Evolutionary conservation across 2,888 invertebrate species (phyloP).

Genomic region (Cephus sareptanus): DNA sequence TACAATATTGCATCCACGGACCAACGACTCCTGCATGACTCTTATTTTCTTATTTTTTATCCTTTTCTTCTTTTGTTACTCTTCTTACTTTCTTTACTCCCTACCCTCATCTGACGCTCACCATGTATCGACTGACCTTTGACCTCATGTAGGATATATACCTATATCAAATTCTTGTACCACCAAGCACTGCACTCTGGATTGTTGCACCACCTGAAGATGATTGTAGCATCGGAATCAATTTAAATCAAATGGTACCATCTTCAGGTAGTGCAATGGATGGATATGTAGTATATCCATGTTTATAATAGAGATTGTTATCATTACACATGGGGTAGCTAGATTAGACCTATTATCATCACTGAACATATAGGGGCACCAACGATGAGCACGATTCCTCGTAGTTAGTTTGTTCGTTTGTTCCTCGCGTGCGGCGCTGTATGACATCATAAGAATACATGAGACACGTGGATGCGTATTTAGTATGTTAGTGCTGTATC

Average conservation of each 20-base stretch:
- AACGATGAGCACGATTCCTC: not conserved
- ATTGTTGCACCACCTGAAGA: too few species aligned
- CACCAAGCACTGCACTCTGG: not conserved
- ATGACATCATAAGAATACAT: not conserved
- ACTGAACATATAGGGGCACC: not conserved
- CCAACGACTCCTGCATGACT: not conserved
- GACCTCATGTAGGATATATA: not conserved
- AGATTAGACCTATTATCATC: not conserved
- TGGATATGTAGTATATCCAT: not conserved
- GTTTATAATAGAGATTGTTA: not conserved
- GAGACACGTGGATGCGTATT: not conserved
- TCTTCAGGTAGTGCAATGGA: too few species aligned
- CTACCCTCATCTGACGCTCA: not conserved
- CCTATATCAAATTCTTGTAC: not conserved
- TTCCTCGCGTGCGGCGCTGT: not conserved
- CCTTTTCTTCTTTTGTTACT: not conserved
- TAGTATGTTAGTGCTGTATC: not conserved
- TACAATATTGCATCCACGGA: not conserved
- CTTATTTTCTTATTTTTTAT: not conserved
- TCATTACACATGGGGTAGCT: not conserved
- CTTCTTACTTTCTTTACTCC: not conserved
- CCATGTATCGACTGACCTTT: not conserved
- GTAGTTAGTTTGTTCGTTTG: not conserved
- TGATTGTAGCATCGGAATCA: too few species aligned
- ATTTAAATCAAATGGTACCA: too few species aligned